phyloP scores from a whole-genome alignment of 2,113 vertebrate species.

The Phoenicopterus ruber region DNA sequence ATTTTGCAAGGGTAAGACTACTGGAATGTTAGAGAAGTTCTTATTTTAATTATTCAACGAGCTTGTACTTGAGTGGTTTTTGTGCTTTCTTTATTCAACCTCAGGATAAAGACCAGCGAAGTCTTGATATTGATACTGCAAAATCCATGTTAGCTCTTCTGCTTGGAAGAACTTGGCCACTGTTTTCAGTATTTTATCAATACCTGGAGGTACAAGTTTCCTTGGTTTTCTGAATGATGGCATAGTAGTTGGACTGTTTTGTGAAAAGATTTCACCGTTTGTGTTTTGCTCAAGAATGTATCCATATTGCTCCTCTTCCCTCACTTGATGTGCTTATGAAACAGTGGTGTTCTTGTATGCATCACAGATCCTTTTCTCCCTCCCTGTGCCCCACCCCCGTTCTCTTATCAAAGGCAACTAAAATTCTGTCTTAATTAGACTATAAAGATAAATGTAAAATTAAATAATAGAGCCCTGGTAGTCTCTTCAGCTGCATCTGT shows the following conservation, averaged over 20 bases:
- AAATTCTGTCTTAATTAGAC: neutral
- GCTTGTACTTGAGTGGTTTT: neutral
- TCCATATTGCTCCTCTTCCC: neutral
- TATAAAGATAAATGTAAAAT: neutral
- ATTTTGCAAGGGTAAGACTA: conserved; percentile 92
- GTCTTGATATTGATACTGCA: conserved; percentile 94
- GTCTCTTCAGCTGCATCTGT: neutral
- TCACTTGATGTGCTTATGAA: neutral
- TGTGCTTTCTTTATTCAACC: conserved; percentile 19
- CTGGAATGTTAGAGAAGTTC: neutral
- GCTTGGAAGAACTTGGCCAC: conserved; percentile 90
- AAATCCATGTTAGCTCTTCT: conserved; percentile 94
- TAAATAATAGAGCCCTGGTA: neutral
- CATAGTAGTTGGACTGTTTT: neutral
- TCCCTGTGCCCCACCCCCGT: neutral
- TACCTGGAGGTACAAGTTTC: conserved; percentile 87
- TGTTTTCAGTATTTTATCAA: conserved; percentile 92
- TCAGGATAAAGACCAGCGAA: conserved; percentile 94
- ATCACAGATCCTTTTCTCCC: neutral
- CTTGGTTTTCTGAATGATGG: neutral
- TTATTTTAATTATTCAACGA: neutral
- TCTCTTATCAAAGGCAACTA: neutral
- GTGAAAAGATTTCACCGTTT: neutral
- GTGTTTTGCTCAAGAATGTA: neutral
- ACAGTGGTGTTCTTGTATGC: neutral